Conservation (phyloP, 2,113 vertebrate species). For the Silurus asotus region DNA sequence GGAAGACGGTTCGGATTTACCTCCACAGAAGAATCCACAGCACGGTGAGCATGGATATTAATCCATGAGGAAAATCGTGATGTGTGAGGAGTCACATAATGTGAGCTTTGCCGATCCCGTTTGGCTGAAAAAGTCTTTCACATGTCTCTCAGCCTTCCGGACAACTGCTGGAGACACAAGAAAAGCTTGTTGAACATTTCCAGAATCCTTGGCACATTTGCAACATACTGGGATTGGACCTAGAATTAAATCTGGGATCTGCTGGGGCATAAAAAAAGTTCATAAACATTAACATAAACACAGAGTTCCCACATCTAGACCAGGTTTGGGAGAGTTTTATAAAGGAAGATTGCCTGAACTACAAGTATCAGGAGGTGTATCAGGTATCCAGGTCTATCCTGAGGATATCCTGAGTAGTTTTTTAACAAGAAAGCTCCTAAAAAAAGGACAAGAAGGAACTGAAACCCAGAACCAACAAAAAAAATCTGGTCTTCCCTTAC, state of each 20-base stretch:
- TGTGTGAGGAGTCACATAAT: slow-evolving; percentile 16
- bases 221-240: background rate
- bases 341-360: background rate
- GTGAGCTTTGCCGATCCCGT: background rate
- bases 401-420: background rate
- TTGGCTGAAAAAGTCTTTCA: background rate
- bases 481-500: too few species aligned
- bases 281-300: too few species aligned
- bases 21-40: slow-evolving; percentile 71
- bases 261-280: background rate
- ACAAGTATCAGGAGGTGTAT: background rate
- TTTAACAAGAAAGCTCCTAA: too few species aligned
- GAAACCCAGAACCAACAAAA: too few species aligned
- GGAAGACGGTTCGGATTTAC: slow-evolving; percentile 50
- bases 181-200: background rate
- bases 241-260: background rate
- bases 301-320: too few species aligned
- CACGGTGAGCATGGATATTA: slow-evolving; percentile 61
- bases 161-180: background rate
- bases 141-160: background rate
- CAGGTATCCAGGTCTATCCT: background rate
- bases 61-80: slow-evolving; percentile 67
- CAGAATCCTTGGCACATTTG: background rate
- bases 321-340: background rate
- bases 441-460: too few species aligned